These are phyloP conservation scores for Lagodon rhomboides DNA, from an alignment of 2,797 vertebrate genomes.

Conservation along the genomic window DNA sequence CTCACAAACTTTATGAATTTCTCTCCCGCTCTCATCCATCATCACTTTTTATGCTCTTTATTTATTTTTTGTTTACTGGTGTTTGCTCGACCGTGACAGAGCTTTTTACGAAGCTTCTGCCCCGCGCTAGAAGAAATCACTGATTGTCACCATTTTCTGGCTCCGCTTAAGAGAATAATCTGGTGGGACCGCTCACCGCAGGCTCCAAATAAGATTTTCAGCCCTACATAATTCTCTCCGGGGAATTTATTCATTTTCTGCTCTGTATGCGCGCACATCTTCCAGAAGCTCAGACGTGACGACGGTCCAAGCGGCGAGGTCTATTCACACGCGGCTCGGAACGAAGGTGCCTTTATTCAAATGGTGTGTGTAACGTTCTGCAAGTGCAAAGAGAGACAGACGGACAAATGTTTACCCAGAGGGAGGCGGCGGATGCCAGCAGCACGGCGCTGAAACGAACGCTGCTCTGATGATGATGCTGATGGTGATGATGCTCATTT, in stretches of 20 bases:
- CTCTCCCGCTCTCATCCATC: slow-evolving; percentile 49
- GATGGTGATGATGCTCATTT: slow-evolving; percentile 29
- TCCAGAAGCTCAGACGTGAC: slow-evolving; percentile 56
- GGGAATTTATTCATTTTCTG: slow-evolving; percentile 69
- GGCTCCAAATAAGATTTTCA: slow-evolving; percentile 74
- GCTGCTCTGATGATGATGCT: slow-evolving; percentile 26
- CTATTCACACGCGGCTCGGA: slow-evolving; percentile 36
- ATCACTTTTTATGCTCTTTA: slow-evolving; percentile 30
- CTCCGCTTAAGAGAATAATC: slow-evolving; percentile 66
- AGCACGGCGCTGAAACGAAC: slow-evolving; percentile 21
- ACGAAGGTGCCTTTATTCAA: slow-evolving; percentile 47
- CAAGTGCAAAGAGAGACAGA: slow-evolving; percentile 20
- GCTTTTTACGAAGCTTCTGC: slow-evolving; percentile 66
- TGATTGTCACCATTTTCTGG: slow-evolving; percentile 65
- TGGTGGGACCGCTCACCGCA: slow-evolving; percentile 49
- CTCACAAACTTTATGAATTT: slow-evolving; percentile 28
- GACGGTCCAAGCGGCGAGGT: slow-evolving; percentile 43
- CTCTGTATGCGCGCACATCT: slow-evolving; percentile 54
- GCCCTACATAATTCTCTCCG: slow-evolving; percentile 62
- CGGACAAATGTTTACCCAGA: slow-evolving; percentile 32
- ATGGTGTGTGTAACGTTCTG: slow-evolving; percentile 23
- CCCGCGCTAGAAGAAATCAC: slow-evolving; percentile 53
- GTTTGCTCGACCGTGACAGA: slow-evolving; percentile 62
- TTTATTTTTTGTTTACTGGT: slow-evolving; percentile 59
- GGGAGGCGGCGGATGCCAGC: no score